These are phyloP conservation scores for Serinus canaria DNA, from an alignment of 2,113 vertebrate genomes.

Conservation along the genomic window DNA sequence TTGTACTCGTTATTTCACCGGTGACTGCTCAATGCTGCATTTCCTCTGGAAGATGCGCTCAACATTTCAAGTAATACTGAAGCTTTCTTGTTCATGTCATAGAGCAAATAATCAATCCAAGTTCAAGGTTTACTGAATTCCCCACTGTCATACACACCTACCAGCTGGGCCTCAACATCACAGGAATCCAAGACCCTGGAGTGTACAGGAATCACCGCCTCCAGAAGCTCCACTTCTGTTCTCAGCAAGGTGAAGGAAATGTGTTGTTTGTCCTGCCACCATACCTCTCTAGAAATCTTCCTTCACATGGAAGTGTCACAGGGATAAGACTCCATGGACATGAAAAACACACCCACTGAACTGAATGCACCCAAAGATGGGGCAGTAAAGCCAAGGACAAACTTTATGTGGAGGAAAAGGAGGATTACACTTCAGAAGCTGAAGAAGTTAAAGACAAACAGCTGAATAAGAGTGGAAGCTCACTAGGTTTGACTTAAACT, in stretches of 20 bases:
- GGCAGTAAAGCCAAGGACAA: background rate
- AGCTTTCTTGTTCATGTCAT: background rate
- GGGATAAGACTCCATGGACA: background rate
- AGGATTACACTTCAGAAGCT: background rate
- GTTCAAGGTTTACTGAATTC: background rate
- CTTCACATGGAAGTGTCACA: background rate
- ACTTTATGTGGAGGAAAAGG: background rate
- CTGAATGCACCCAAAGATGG: background rate
- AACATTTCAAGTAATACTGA: background rate
- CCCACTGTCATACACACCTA: background rate
- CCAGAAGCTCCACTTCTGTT: background rate
- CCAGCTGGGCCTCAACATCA: background rate
- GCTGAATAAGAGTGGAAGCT: background rate
- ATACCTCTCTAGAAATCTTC: background rate
- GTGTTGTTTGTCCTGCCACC: background rate
- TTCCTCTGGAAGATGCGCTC: background rate
- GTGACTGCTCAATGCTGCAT: background rate
- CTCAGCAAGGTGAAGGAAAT: background rate
- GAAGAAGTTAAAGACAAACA: background rate
- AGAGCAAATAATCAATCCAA: background rate
- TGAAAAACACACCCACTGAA: background rate
- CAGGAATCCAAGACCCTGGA: background rate
- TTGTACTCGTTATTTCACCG: fast-evolving
- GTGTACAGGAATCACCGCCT: fast-evolving
- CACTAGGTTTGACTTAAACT: background rate